Base-by-base conservation (phyloP, 2,797 vertebrate species). In the Macropus fuliginosus region DNA sequence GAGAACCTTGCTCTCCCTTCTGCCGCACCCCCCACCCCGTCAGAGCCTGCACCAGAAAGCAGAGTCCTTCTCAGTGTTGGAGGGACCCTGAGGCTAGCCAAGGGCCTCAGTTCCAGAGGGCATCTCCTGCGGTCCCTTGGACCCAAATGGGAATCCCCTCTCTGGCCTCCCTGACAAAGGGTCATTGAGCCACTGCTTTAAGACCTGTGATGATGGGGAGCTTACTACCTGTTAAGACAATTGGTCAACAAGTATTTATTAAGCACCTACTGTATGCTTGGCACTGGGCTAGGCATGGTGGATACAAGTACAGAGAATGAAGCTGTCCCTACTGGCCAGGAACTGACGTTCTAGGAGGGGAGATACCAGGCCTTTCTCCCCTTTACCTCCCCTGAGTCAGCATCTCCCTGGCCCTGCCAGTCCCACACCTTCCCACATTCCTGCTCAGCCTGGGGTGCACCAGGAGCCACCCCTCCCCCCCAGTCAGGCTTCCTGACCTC, bases 1-100 rank as follows among this genome's bases (percentile, higher is more conserved):
- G 98, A 98, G 97, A 81, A 55, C n/a, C 0, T 0, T 0, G 11
- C 34, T 50, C 14, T 34, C 92, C 16, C 28, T 34, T 56, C 52
- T 55, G 14, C n/a, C 52, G 34, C 11, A 9, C 56, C 10, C 50
- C 74, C 46, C 55, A 57, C 55, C 92, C 46, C 54, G 57, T 57
- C 92, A 59, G 29, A 62, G 56, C 27, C 56, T 2, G 56, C 56
- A 56, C 56, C 56, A 27, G 24, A 28, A 28, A 57, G 56, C 27
- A 8, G 8, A 27, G 56, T 55, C 56, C 56, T 57, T 57, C 56
- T 21, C 56, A 0, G 54, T 55, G 31, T 92, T 14, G 40, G 54
- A 21, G 40, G 11, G 1, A 56, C 57, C 9, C 28, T 1, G 3
- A 24, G 56, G 57, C 28, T 4, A 4, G 57, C 9, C 9, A 5